phyloP scores from a whole-genome alignment of 2,113 vertebrate species.

The Chloropsis cyanopogon region DNA sequence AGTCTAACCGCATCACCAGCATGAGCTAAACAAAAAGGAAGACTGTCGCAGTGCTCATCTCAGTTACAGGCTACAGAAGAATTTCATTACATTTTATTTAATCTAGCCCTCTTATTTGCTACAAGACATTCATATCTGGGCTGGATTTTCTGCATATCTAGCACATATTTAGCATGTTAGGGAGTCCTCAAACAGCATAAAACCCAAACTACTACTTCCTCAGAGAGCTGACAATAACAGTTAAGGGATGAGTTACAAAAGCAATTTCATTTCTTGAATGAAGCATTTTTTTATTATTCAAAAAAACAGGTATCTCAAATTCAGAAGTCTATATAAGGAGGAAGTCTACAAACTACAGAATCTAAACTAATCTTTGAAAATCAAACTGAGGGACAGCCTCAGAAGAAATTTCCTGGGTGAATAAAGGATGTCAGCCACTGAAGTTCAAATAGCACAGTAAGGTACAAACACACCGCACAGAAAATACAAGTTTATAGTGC shows the following conservation, averaged over 20 bases:
- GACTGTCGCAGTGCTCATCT: not conserved
- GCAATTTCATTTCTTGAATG: not conserved
- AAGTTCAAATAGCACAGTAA: no score
- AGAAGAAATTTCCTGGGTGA: not conserved
- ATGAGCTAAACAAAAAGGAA: not conserved
- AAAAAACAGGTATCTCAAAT: not conserved
- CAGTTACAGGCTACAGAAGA: not conserved
- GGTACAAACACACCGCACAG: not conserved
- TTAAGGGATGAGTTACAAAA: not conserved
- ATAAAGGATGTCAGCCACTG: not conserved
- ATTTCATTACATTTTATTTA: not conserved
- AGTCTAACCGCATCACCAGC: not conserved
- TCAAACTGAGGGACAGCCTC: not conserved
- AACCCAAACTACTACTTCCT: not conserved
- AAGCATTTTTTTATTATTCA: not conserved
- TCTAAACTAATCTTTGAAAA: not conserved
- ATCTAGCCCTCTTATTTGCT: not conserved
- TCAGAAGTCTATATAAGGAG: not conserved
- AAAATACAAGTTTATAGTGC: not conserved
- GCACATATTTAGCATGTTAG: not conserved
- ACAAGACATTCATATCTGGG: not conserved
- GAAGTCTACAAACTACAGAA: not conserved
- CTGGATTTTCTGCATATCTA: not conserved
- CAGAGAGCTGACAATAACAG: not conserved
- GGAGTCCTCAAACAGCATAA: not conserved